Evolutionary conservation across 2,888 invertebrate species (phyloP).

Genomic region (Diploptera punctata): DNA sequence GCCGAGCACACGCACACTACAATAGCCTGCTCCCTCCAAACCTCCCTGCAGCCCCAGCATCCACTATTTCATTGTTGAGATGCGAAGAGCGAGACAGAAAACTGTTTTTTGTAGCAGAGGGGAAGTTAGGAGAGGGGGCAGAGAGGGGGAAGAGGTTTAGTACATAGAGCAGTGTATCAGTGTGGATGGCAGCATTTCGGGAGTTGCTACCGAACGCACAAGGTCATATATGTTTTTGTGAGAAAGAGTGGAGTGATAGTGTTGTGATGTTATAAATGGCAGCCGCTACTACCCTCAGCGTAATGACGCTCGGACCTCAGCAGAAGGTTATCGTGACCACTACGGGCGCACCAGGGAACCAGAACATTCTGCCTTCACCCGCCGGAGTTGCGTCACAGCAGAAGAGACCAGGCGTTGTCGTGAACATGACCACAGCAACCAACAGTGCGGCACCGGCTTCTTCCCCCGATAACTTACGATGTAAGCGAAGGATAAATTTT

Average conservation of each 20-base stretch:
- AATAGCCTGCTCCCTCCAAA: conserved; percentile 14
- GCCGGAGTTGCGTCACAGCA: no score
- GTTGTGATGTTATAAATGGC: conserved; percentile 44
- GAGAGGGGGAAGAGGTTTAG: conserved; percentile 43
- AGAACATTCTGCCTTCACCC: conserved; percentile 50
- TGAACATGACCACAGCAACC: conserved; percentile 27
- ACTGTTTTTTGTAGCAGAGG: conserved; percentile 23
- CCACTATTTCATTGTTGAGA: conserved; percentile 21
- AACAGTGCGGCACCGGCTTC: conserved; percentile 37
- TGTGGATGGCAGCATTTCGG: conserved; percentile 34
- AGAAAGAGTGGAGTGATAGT: no score
- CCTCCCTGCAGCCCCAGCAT: conserved; percentile 14
- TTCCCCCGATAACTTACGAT: conserved; percentile 60
- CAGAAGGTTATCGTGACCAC: conserved; percentile 59
- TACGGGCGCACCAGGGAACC: background rate
- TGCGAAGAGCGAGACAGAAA: background rate
- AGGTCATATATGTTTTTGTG: no score
- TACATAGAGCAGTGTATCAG: conserved; percentile 31
- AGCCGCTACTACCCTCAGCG: conserved; percentile 50
- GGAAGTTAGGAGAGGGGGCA: conserved; percentile 42
- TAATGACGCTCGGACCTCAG: conserved; percentile 57
- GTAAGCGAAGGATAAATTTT: conserved; percentile 80
- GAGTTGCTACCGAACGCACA: conserved; percentile 40
- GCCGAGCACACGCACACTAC: conserved; percentile 27
- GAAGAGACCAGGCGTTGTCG: no score